Base-by-base conservation (phyloP, 2,888 invertebrate genomes). In the Sussaba pulchella region DNA sequence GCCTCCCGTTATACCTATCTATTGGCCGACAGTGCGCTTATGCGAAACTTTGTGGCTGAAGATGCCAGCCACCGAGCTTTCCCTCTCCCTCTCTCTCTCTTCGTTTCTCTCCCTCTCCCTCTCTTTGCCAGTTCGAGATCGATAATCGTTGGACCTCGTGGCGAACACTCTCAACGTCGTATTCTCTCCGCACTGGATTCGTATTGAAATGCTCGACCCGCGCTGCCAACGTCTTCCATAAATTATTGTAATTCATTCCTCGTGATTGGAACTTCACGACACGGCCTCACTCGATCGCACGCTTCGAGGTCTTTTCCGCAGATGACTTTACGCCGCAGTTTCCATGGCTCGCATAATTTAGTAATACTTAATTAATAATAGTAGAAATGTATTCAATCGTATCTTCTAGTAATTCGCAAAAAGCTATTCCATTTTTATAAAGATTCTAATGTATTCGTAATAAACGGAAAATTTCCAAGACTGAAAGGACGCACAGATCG, bases 231-330 rank as follows among this genome's bases (percentile, higher is more conserved):
- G 52, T 54, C 52, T 63, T 17, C 14, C 43, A 74, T 79, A 64
- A 79, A 79, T 69, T 74, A 79, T 70, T 79, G 78, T 74, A 79
- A 79, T 79, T 70, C 73, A 79, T 79, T 79, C 78, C 39, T 52
- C 19, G 19, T 36, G 63, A 79, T 70, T 61, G 63, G 45, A 24
- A 69, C 69, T 10, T 59, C 39, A 24, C 59, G n/a, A 59, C 39
- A 26, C 21, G 57, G 14, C 57, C 64, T n/a, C 41, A 39, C 43
- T 64, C 70, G 54, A 66, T 47, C 66, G 66, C 66, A 57, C 36
- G 6, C 12, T 54, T 9, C 31, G 41, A 61, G 6, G 9, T 8
- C 9, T 43, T 10, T 3, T 2, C 43, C 43, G 43, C 43, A n/a
- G 9, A 31, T 31, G 43, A 43, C 43, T 43, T 43, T 43, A 10